These are phyloP conservation scores for Idaea straminata DNA, from an alignment of 2,888 invertebrate genomes.

Conservation along the genomic window DNA sequence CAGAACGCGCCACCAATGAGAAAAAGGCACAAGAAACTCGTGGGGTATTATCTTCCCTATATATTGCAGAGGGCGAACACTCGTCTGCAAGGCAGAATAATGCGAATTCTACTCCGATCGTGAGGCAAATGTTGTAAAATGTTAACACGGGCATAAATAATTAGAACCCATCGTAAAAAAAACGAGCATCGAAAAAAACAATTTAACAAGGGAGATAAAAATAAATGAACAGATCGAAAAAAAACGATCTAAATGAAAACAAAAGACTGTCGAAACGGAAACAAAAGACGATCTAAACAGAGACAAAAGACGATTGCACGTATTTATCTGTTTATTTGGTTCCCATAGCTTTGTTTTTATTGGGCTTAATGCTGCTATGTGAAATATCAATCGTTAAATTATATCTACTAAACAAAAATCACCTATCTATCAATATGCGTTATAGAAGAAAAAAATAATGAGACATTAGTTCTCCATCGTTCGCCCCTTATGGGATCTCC, in stretches of 20 bases:
- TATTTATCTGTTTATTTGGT: background rate
- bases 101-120: background rate
- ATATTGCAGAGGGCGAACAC: background rate
- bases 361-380: background rate
- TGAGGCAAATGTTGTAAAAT: background rate
- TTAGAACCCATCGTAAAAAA: too few species aligned
- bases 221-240: too few species aligned
- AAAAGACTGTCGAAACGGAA: too few species aligned
- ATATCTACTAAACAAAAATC: background rate
- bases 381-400: background rate
- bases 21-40: too few species aligned
- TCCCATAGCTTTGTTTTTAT: background rate
- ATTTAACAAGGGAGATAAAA: too few species aligned
- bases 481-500: conserved; percentile 61
- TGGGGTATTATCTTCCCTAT: background rate
- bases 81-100: background rate
- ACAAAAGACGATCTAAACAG: too few species aligned
- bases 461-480: conserved; percentile 44
- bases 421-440: background rate
- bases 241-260: too few species aligned
- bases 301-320: background rate
- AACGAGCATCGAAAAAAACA: too few species aligned
- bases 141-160: too few species aligned
- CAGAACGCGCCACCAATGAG: too few species aligned
- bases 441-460: conserved; percentile 16